Percentiles rank a stretch among this genome's conserved stretches.
Conservation (phyloP, 1,140 invertebrate species). For the Hylyphantes graminicola region DNA sequence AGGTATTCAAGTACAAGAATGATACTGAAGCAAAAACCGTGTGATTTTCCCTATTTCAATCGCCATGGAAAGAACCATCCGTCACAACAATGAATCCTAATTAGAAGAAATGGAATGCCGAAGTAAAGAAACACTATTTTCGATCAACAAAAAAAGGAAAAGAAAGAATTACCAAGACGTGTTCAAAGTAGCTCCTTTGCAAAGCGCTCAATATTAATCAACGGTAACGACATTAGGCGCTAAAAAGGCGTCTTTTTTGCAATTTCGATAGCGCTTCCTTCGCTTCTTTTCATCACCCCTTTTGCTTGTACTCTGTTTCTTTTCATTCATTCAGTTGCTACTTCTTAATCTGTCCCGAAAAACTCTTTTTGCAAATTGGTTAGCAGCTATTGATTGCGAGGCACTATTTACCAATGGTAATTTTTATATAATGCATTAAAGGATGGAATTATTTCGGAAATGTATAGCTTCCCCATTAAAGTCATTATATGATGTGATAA, state of each 20-base stretch:
- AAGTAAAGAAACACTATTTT: slow-evolving; percentile 34
- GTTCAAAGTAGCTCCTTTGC: slow-evolving; percentile 14
- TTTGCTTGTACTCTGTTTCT: slow-evolving; percentile 6
- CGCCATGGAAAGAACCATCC: slow-evolving; percentile 27
- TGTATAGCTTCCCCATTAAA: too few relatives aligned
- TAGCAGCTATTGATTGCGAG: slow-evolving; percentile 45
- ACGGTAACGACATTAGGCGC: slow-evolving; percentile 53
- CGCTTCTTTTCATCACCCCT: background rate
- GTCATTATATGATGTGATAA: too few relatives aligned
- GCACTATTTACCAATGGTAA: too few relatives aligned
- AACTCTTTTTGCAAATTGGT: slow-evolving; percentile 59
- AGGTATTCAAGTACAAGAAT: background rate
- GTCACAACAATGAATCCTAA: slow-evolving; percentile 48
- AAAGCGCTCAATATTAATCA: slow-evolving; percentile 59
- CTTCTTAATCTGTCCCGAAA: slow-evolving; percentile 55
- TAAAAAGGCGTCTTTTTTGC: slow-evolving; percentile 51
- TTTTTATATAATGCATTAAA: too few relatives aligned
- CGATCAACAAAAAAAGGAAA: slow-evolving; percentile 10
- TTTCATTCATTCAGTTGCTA: slow-evolving; percentile 39
- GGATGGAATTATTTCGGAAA: too few relatives aligned
- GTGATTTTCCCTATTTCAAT: too few relatives aligned
- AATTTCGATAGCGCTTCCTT: slow-evolving; percentile 49
- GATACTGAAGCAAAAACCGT: background rate
- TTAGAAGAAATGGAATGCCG: slow-evolving; percentile 36
- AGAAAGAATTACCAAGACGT: slow-evolving; percentile 13